Evolutionary conservation across 2,113 vertebrate genomes (phyloP).

Genomic region (Upupa epops): DNA sequence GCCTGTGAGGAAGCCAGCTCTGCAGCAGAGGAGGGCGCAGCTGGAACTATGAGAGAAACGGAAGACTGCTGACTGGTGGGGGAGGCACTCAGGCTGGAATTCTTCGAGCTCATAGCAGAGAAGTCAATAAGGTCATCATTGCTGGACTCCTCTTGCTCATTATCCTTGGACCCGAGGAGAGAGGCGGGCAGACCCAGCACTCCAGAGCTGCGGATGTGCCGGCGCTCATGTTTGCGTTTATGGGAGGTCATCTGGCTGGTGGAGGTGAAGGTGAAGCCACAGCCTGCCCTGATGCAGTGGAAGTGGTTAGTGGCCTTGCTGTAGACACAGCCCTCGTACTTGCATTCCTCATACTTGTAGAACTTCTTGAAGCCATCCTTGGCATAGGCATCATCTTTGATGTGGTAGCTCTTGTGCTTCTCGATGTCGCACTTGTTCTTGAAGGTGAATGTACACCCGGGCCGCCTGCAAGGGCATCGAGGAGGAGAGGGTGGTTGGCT

Average conservation of each 20-base stretch:
- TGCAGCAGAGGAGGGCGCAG: constrained; percentile 77
- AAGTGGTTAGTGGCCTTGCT: constrained; percentile 99
- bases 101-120: constrained; percentile 96
- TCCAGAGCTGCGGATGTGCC: constrained; percentile 91
- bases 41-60: constrained; percentile 79
- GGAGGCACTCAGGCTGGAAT: constrained; percentile 98
- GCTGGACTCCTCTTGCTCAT: constrained; percentile 94
- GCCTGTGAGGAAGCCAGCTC: constrained; percentile 77
- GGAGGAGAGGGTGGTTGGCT: constrained; percentile 21
- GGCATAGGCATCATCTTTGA: constrained; percentile 98
- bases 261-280: constrained; percentile 99
- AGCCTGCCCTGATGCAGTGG: constrained; percentile 97
- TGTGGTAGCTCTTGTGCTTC: constrained; percentile 99
- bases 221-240: constrained; percentile 96
- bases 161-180: constrained; percentile 88
- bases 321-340: constrained; percentile 98
- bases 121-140: constrained; percentile 98
- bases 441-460: constrained; percentile 96
- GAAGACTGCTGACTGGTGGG: constrained; percentile 96
- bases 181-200: constrained; percentile 86
- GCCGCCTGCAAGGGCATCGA: constrained; percentile 79
- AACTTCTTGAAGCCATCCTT: constrained; percentile 99
- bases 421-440: constrained; percentile 99
- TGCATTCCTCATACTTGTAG: constrained; percentile 99
- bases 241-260: constrained; percentile 99